Evolutionary conservation across 2,888 invertebrate genomes (phyloP), one percentile per base, ranked within the genome.

Genomic region (Clivina fossor): DNA sequence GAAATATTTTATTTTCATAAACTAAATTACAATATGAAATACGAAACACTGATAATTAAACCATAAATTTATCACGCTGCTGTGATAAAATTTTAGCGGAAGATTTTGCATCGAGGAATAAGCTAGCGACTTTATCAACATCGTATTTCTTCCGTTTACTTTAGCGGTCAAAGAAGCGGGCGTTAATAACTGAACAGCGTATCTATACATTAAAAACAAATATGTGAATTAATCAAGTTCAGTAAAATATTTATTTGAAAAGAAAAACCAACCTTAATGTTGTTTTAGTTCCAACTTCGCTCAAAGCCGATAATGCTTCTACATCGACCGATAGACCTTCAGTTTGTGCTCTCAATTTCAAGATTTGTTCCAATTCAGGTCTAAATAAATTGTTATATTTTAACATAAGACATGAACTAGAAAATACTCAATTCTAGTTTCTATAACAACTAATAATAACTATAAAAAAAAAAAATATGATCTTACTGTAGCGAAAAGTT

Each of bases 31-130:
- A n/a, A n/a, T n/a, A n/a, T n/a, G n/a, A n/a, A n/a, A n/a, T n/a
- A n/a, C n/a, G n/a, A n/a, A n/a, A n/a, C n/a, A n/a, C n/a, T n/a
- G n/a, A n/a, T n/a, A n/a, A n/a, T 77, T 81, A 93, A 78, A 88
- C 84, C 93, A 96, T 93, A 74, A 81, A 96, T 77, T 94, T 94
- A 66, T 93, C 93, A 68, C 88, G 86, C 68, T 94, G 84, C 68
- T 93, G 89, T 0, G 90, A 85, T 47, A 97, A 80, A 67, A 96
- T 90, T 71, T 90, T 90, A 0, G 96, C 93, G 0, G 97, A 97
- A 24, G 94, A 86, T 75, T 98, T 98, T 16, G 96, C 96, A 78
- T 99, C 98, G 60, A 94, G 81, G 78, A 99, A 99, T 13, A 99
- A 78, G 24, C 84, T 77, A 65, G 84, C 83, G 5, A 93, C 89